Percentiles rank a stretch among this genome's conserved stretches.
Evolutionary conservation across 2,888 invertebrate species (phyloP).

Genomic region (Drosophila phalerata): DNA sequence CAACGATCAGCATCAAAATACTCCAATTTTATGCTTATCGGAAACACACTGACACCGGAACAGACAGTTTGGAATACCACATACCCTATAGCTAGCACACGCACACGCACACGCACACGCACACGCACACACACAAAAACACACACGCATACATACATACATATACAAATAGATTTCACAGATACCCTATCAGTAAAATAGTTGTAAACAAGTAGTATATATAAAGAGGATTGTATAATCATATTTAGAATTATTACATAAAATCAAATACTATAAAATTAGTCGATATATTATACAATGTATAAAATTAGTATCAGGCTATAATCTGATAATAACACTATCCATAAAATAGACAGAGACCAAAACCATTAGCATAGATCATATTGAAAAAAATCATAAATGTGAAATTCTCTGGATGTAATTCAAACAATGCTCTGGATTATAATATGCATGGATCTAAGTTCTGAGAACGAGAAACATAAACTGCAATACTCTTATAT

Average conservation of each 20-base stretch:
- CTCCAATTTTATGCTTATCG: constrained; percentile 73
- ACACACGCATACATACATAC: constrained; percentile 7
- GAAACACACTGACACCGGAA: constrained; percentile 86
- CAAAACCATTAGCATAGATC: background rate
- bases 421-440: background rate
- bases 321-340: background rate
- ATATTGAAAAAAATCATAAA: background rate
- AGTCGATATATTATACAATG: constrained; percentile 18
- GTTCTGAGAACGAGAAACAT: background rate
- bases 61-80: constrained; percentile 86
- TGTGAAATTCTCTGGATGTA: background rate
- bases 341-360: background rate
- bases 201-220: constrained; percentile 4
- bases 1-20: constrained; percentile 80
- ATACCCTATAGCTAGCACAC: constrained; percentile 85
- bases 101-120: background rate
- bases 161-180: constrained; percentile 13
- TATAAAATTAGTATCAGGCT: constrained; percentile 1
- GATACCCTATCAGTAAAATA: constrained; percentile 4
- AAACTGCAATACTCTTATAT: background rate
- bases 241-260: background rate
- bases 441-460: background rate
- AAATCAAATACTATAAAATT: constrained; percentile 8
- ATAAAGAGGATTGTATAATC: constrained; percentile 3
- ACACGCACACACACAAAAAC: constrained; percentile 11